Evolutionary conservation across 2,888 invertebrate species (phyloP).

Genomic region (Gastrophysa polygoni): DNA sequence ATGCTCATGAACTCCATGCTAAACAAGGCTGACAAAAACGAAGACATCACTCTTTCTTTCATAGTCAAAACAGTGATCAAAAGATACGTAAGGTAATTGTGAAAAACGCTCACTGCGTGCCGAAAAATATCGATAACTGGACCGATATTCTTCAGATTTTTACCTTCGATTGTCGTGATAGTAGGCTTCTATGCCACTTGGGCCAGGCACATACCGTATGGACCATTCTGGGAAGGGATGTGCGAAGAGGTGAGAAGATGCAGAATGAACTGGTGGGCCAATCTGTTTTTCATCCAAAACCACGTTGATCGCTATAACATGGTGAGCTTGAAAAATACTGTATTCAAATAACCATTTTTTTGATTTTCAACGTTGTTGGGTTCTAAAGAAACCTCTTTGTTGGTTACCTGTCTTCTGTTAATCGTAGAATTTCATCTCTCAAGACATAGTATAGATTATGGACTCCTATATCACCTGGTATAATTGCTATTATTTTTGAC

Average conservation of each 20-base stretch:
- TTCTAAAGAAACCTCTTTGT: too few species aligned
- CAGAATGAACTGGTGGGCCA: constrained; percentile 48
- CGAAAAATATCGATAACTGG: neutral
- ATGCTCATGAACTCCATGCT: constrained; percentile 27
- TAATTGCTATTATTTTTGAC: too few species aligned
- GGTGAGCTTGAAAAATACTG: constrained; percentile 35
- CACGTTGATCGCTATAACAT: constrained; percentile 42
- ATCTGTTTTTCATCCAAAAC: constrained; percentile 48
- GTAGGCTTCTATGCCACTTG: constrained; percentile 43
- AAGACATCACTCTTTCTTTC: constrained; percentile 32
- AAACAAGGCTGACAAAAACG: constrained; percentile 32
- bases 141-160: too few species aligned
- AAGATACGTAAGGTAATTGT: constrained; percentile 43
- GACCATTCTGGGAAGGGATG: constrained; percentile 44
- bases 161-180: constrained; percentile 40
- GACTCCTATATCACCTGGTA: too few species aligned
- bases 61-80: constrained; percentile 40
- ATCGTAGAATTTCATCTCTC: too few species aligned
- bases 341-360: too few species aligned
- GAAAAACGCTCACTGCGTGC: too few species aligned
- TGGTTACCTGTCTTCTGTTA: too few species aligned
- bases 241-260: constrained; percentile 45
- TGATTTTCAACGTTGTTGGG: too few species aligned
- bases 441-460: too few species aligned
- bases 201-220: constrained; percentile 40